Evolutionary conservation across 1,140 invertebrate genomes (phyloP), one percentile per base, ranked within the genome.

Genomic region (Trachelipus rathkii): DNA sequence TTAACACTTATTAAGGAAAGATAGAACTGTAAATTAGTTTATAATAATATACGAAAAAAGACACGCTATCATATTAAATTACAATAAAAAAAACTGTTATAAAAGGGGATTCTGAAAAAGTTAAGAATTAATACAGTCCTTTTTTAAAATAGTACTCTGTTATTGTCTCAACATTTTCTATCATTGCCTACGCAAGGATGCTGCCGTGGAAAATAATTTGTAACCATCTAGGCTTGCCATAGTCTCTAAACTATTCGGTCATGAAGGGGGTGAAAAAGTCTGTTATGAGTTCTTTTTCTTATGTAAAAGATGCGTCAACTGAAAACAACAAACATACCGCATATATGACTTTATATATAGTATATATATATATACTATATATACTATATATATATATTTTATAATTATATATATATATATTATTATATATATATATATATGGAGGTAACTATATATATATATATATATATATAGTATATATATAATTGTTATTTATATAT

Each of bases 261-360:
- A 84, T 95, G 93, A 19, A 95, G 85, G 5, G 93, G 90, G 84
- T 91, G n/a, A n/a, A 92, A 78, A 92, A 88, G 75, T 86, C 84
- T 24, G 86, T 87, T 71, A 94, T 88, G 21, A 93, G 85, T 44
- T 85, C 85, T 78, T 87, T 86, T 11, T 86, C n/a, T 71, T 72
- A 87, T 78, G 68, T 89, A 86, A 11, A 84, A n/a, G n/a, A n/a
- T n/a, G n/a, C 79, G 71, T 86, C 81, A 73, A 85, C 84, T 85
- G 78, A 45, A 84, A 83, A 82, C 33, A n/a, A 23, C 43, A 81
- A 77, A 66, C 33, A 33, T 23, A 23, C 15, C 1, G 5, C n/a
- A 23, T 7, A 66, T n/a, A n/a, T 60, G 11, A 60, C 53, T 71
- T 0, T 44, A 3, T 44, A 45, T n/a, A 72, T 72, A 44, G n/a